Evolutionary conservation across 2,888 invertebrate species (phyloP).

Genomic region (Diarsia brunnea): DNA sequence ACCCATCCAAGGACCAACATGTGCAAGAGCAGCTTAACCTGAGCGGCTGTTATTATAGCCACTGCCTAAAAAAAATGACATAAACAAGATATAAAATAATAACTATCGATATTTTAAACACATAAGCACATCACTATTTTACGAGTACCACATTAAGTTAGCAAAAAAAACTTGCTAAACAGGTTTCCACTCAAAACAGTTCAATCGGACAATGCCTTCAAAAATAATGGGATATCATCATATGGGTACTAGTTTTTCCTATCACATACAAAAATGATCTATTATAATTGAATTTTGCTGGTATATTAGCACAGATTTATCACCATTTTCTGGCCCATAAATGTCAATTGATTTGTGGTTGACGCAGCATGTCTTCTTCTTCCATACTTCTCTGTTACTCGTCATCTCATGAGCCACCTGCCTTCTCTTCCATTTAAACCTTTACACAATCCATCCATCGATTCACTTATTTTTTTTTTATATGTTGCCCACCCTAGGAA

Average conservation of each 20-base stretch:
- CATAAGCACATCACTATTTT: constrained; percentile 36
- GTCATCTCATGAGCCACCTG: too few relatives aligned
- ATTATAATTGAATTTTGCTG: background rate
- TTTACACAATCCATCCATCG: too few relatives aligned
- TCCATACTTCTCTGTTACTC: too few relatives aligned
- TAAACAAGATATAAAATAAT: background rate
- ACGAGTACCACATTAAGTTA: background rate
- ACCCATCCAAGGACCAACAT: too few relatives aligned
- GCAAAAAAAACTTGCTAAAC: constrained; percentile 25
- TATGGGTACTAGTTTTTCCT: background rate
- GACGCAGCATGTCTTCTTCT: too few relatives aligned
- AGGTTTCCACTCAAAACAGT: constrained; percentile 36
- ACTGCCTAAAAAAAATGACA: background rate
- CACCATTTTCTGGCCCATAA: too few relatives aligned
- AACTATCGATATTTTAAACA: constrained; percentile 34
- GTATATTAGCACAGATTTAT: background rate
- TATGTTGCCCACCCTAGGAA: too few relatives aligned
- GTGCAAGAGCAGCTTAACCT: too few relatives aligned
- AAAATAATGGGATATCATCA: constrained; percentile 1
- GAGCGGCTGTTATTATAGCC: too few relatives aligned
- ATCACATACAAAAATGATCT: background rate
- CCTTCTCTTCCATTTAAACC: too few relatives aligned
- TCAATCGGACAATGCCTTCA: constrained; percentile 26
- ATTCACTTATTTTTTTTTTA: too few relatives aligned
- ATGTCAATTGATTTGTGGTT: too few relatives aligned